Evolutionary conservation across 2,797 vertebrate species (phyloP).

Genomic region (Lepidocolaptes lacrymiger): DNA sequence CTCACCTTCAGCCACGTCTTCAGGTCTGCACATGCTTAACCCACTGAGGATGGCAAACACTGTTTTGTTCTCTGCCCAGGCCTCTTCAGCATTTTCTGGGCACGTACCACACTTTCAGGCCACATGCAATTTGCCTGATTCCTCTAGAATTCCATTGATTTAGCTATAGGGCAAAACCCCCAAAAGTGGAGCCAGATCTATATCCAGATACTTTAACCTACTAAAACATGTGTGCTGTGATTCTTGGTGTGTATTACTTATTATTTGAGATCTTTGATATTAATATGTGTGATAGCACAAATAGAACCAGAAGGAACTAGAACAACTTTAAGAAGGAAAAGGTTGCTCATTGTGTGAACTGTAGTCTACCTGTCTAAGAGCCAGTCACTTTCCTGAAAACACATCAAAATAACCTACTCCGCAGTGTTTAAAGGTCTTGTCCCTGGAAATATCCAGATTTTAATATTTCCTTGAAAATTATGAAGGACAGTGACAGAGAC

Average conservation of each 20-base stretch:
- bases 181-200: not conserved
- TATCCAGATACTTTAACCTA: not conserved
- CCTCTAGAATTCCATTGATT: not conserved
- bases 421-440: not conserved
- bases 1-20: not conserved
- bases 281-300: not conserved
- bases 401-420: not conserved
- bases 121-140: not conserved
- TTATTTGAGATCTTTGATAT: not conserved
- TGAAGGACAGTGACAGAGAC: not conserved
- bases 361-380: not conserved
- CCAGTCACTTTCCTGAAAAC: not conserved
- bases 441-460: not conserved
- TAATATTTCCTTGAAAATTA: not conserved
- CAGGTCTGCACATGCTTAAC: not conserved
- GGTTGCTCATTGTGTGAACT: not conserved
- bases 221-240: not conserved
- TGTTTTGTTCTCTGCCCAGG: not conserved
- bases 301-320: not conserved
- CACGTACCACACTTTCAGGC: not conserved
- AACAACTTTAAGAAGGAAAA: not conserved
- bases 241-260: not conserved
- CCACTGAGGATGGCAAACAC: fast-evolving
- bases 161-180: not conserved
- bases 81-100: not conserved